These are phyloP conservation scores for Eudasyphora cyanicolor DNA, from an alignment of 2,888 invertebrate species.

Conservation along the genomic window DNA sequence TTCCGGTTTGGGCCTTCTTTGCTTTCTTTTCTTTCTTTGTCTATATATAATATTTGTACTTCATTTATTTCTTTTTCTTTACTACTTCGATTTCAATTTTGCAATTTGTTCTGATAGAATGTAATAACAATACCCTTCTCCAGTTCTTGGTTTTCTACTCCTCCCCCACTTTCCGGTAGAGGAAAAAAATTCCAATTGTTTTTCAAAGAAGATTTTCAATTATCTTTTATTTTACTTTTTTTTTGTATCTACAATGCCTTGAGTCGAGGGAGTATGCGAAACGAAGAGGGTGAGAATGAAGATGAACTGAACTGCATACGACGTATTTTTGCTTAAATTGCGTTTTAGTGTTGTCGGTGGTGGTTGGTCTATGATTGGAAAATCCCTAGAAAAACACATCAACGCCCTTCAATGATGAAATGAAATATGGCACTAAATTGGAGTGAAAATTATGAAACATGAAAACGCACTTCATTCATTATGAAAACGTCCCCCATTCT, in stretches of 20 bases:
- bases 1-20: neutral
- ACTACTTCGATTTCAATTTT: neutral
- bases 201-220: slow-evolving; percentile 13
- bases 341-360: neutral
- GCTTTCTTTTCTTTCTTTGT: neutral
- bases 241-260: neutral
- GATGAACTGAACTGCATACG: neutral
- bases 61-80: neutral
- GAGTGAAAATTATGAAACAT: neutral
- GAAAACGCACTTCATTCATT: neutral
- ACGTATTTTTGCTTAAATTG: neutral
- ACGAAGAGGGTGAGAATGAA: neutral
- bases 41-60: neutral
- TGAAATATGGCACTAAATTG: neutral
- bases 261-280: neutral
- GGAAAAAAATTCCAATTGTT: slow-evolving; percentile 31
- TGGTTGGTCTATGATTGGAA: neutral
- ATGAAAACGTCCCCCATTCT: neutral
- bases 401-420: slow-evolving; percentile 18
- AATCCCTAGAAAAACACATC: neutral
- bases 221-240: slow-evolving; percentile 5
- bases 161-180: neutral
- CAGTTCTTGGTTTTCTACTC: neutral
- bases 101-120: neutral
- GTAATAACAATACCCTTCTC: neutral